Base-by-base conservation (phyloP, 2,113 vertebrate genomes). In the Callorhinus ursinus region DNA sequence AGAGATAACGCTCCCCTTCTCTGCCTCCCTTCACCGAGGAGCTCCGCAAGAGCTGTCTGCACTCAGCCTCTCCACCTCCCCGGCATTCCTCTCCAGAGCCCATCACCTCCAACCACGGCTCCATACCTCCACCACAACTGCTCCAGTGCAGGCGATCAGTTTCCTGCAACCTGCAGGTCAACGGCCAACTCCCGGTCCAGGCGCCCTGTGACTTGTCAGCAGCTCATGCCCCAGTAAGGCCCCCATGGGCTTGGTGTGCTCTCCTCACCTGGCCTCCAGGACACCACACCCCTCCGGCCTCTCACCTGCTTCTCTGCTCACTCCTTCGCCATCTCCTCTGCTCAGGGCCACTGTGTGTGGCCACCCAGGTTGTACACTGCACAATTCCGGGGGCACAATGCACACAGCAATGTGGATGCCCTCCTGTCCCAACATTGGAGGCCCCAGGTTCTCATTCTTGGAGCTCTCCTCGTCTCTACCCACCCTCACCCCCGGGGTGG, bases 371-470 rank as follows among this genome's bases (percentile, higher is more conserved):
- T 55, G 51, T 4, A 12, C 51, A 15, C 51, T 57, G 51, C 33
- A 14, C 79, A 36, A 55, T 21, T 57, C 22, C 22, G 59, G 55
- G 7, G 16, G 31, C 18, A 21, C 42, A 1, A 9, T 39, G 39
- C 11, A 10, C 33, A 7, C 1, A 1, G 13, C 24, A 16, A 8
- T 2, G 2, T 2, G 7, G 31, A 33, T 33, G 19, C 4, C 12
- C 36, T 22, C 71, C 5, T 4, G 15, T 19, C 67, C 71, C 7
- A 24, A 42, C 22, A 3, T 0, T 11, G 19, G 57, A 46, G 14
- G 33, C 24, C 4, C 24, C 61, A 19, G 46, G 33, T 7, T 46
- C 33, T 31, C 28, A 5, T 16, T 26, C 79, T 19, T 9, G 22
- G 36, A 49, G 24, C 14, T 42, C 28, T 21, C n/a, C 46, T 55